Conservation (phyloP, 92 coral and sea anemone genomes). For the Porites rus region DNA sequence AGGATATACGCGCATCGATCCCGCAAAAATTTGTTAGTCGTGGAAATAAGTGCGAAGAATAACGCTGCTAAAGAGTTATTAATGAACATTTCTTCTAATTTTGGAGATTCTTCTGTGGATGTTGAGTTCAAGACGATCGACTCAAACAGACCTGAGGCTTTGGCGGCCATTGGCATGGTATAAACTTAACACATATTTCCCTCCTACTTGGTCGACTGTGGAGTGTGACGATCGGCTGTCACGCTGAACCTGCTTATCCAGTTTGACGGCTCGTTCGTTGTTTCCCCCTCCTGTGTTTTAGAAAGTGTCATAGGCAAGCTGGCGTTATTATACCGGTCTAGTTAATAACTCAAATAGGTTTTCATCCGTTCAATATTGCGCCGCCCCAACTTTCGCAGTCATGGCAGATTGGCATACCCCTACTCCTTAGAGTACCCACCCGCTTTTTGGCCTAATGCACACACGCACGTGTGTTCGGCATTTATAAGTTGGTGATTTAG, state of each 20-base stretch:
- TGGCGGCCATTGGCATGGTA: constrained; percentile 83
- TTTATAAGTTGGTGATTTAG: not conserved
- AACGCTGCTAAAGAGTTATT: constrained; percentile 44
- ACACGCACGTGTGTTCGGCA: not conserved
- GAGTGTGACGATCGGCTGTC: not conserved
- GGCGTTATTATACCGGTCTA: too few species aligned
- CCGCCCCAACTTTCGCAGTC: too few species aligned
- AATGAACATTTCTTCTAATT: constrained; percentile 45
- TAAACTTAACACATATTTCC: not conserved
- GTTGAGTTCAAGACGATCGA: constrained; percentile 62
- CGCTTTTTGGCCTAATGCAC: too few species aligned
- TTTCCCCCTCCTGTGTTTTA: too few species aligned
- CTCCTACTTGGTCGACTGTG: not conserved
- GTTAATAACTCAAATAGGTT: too few species aligned
- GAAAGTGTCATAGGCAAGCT: too few species aligned
- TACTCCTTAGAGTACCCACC: too few species aligned
- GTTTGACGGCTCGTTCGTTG: too few species aligned
- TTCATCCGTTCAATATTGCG: too few species aligned
- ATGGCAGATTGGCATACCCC: too few species aligned
- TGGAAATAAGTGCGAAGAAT: constrained; percentile 74
- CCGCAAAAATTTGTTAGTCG: constrained; percentile 71
- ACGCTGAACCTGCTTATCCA: too few species aligned
- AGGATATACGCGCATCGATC: constrained; percentile 86
- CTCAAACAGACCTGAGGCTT: constrained; percentile 50
- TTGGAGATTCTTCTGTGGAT: constrained; percentile 74